Evolutionary conservation across 2,797 vertebrate genomes (phyloP), one percentile per base, ranked within the genome.

Genomic region (Sebastes minor): DNA sequence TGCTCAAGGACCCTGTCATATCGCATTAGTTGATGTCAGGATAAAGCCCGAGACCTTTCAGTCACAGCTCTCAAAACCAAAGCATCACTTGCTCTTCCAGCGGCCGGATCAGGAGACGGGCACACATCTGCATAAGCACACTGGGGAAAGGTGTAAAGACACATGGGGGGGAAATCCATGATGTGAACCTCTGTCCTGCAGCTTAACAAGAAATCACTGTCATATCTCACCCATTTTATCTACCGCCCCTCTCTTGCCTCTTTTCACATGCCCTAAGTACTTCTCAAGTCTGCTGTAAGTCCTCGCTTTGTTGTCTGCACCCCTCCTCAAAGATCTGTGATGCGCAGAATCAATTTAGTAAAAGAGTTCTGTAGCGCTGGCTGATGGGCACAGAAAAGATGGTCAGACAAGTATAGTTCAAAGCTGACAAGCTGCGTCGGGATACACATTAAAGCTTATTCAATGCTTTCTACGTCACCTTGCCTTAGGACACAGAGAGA

Each of bases 341-440:
- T 62, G 74, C 9, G 8, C 80, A 75, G 72, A 90, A 85, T 89
- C 86, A 91, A 84, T 91, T 89, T 63, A 72, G 71, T 71, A 86
- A 85, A 76, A 84, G 75, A 72, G 62, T 78, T 81, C 74, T 83
- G 28, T 46, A 65, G 64, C 4, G 2, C 57, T 66, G 71, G 73
- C 68, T 88, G 80, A 85, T 79, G 81, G 84, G 83, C 71, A 82
- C 57, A 49, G 69, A 90, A 84, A 89, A 86, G 86, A 87, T 82
- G 84, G 83, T 63, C 82, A 65, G 82, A 81, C 62, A 71, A 80
- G 87, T 70, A 52, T 42, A 73, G 78, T 89, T 91, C 72, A 91
- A 88, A 90, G 82, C 85, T 69, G 85, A 88, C 75, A 82, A 80
- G 80, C 76, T 76, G 67, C 35, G 66, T 84, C 78, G 84, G 72